Evolutionary conservation across 2,113 vertebrate species (phyloP).

Genomic region (Pristiophorus japonicus): DNA sequence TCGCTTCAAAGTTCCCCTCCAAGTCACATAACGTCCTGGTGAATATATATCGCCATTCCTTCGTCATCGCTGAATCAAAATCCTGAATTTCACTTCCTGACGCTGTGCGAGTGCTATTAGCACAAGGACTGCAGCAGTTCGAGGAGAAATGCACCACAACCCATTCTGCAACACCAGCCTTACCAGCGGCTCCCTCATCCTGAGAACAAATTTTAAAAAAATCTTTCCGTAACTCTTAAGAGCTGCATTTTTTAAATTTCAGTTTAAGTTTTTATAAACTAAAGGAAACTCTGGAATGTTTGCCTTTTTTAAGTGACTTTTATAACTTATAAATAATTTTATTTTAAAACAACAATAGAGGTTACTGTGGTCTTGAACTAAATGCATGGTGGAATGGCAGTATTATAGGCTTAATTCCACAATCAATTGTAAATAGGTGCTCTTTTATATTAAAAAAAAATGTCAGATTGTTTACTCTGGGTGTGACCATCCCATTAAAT

Average conservation of each 20-base stretch:
- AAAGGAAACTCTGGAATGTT: neutral
- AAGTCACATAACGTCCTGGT: neutral
- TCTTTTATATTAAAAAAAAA: no score
- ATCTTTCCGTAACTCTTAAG: neutral
- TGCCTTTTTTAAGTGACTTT: neutral
- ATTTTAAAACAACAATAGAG: neutral
- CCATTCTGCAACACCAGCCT: neutral
- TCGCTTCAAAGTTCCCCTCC: neutral
- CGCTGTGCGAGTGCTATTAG: no score
- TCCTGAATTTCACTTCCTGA: neutral
- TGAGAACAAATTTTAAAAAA: neutral
- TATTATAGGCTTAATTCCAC: no score
- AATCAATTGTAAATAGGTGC: no score
- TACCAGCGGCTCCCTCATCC: neutral
- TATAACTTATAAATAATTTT: neutral
- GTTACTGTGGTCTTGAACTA: neutral
- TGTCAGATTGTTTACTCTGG: neutral
- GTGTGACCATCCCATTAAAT: neutral
- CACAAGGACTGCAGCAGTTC: neutral
- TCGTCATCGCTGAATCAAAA: neutral
- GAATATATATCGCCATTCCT: neutral
- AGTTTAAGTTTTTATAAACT: neutral
- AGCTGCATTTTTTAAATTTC: neutral
- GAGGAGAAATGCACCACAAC: neutral
- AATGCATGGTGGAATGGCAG: neutral